Evolutionary conservation across 1,140 invertebrate species (phyloP), one percentile per base, ranked within the genome.

Genomic region (Caenorhabditis brenneri): DNA sequence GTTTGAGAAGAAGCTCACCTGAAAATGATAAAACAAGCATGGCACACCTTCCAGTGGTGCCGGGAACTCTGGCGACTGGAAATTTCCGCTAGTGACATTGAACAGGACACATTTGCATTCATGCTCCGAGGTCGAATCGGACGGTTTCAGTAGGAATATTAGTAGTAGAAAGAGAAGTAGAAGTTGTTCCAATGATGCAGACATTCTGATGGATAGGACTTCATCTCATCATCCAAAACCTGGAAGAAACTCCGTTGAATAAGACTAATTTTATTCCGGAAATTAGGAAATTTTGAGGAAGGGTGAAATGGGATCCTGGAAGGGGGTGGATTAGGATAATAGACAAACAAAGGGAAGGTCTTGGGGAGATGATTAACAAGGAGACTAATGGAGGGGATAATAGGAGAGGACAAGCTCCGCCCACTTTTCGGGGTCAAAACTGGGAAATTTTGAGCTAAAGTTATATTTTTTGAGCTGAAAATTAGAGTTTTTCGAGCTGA

Each of bases 21-120:
- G 58, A 83, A 83, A 83, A 48, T 83, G 82, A 79, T 79, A 83
- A 65, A 83, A 83, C 1, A 83, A 74, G 36, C 82, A 83, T 33
- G 69, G 39, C 27, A 83, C 49, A 9, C 48, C 22, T 42, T 69
- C 74, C 31, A 83, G 22, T 6, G 69, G 65, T 5, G 51, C 49
- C n/a, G 82, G 82, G 55, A 83, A 83, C 39, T 83, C 82, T 0
- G 82, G 82, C 6, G 69, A 79, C 12, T 83, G 82, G 33, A 83
- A 83, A 10, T 16, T 39, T 5, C 82, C 82, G 22, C 69, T 83
- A 3, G 58, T 79, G 19, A 74, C 36, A 69, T 83, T 83, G 74
- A 83, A 83, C 33, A 79, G 82, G 19, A 83, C 27, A 80, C 82
- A 83, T 33, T 69, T 48, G 53, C 82, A 83, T 42, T 74, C 65